Conservation (phyloP, 2,888 invertebrate species). For the Ophion slaviceki region DNA sequence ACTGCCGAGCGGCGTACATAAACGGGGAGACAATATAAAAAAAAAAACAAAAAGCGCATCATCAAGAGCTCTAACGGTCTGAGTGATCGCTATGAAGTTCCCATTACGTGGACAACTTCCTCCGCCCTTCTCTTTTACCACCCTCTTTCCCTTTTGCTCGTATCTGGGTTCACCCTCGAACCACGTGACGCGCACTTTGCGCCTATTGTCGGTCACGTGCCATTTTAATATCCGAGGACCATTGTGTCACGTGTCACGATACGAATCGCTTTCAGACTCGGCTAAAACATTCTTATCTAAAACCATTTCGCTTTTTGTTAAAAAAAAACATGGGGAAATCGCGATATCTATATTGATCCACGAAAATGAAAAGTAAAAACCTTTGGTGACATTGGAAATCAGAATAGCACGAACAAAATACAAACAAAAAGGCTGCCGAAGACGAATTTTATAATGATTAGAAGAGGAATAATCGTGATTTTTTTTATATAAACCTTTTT, state of each 20-base stretch:
- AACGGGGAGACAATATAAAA: slow-evolving; percentile 41
- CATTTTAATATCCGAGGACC: slow-evolving; percentile 77
- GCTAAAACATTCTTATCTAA: slow-evolving; percentile 20
- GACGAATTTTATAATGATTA: neutral
- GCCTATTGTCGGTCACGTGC: slow-evolving; percentile 80
- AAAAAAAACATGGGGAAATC: neutral
- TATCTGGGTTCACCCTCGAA: slow-evolving; percentile 60
- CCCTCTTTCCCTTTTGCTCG: slow-evolving; percentile 21
- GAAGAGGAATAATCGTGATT: too few species aligned
- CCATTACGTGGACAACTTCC: slow-evolving; percentile 66
- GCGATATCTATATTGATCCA: neutral
- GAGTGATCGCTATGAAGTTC: slow-evolving; percentile 64
- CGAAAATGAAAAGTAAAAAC: neutral
- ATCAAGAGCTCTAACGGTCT: slow-evolving; percentile 61
- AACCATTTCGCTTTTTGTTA: slow-evolving; percentile 22
- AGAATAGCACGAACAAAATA: neutral
- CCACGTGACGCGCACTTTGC: slow-evolving; percentile 80
- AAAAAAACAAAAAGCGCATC: slow-evolving; percentile 62
- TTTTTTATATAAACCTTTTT: too few species aligned
- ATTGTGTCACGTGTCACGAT: slow-evolving; percentile 72
- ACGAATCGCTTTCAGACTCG: slow-evolving; percentile 65
- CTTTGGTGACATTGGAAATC: neutral
- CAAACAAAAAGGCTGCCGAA: neutral
- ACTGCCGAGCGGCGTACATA: slow-evolving; percentile 1
- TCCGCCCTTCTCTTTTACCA: slow-evolving; percentile 40